Conservation (phyloP, 2,797 vertebrate species). For the Cryptoprocta ferox region DNA sequence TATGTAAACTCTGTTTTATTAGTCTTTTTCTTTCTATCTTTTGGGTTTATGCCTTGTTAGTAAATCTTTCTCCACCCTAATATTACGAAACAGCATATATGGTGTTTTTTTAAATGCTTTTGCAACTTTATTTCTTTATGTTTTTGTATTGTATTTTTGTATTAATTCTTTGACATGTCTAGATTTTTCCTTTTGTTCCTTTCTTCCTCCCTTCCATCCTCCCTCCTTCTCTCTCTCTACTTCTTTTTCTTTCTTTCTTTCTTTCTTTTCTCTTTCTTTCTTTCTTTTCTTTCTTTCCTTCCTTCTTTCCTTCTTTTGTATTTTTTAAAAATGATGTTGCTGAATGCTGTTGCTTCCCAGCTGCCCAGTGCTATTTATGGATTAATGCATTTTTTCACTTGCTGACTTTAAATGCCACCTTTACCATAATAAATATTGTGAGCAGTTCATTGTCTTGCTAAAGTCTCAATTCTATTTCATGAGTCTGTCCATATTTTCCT, state of each 20-base stretch:
- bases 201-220: too few relatives aligned
- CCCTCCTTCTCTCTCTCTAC: too few relatives aligned
- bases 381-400: neutral
- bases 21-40: neutral
- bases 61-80: neutral
- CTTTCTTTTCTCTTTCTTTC: neutral
- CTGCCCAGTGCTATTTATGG: neutral
- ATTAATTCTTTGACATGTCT: neutral
- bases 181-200: neutral
- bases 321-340: neutral
- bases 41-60: neutral
- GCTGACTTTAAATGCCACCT: neutral
- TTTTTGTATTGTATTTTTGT: neutral
- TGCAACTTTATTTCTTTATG: neutral
- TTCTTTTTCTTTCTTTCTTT: too few relatives aligned
- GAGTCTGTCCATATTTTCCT: neutral
- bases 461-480: neutral
- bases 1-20: neutral
- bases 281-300: too few relatives aligned
- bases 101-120: neutral
- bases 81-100: neutral
- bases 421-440: neutral
- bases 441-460: neutral
- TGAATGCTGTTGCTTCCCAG: neutral
- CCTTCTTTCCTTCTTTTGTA: neutral